Evolutionary conservation across 1,140 invertebrate genomes (phyloP).

Genomic region (Lordiphosa stackelbergi): DNA sequence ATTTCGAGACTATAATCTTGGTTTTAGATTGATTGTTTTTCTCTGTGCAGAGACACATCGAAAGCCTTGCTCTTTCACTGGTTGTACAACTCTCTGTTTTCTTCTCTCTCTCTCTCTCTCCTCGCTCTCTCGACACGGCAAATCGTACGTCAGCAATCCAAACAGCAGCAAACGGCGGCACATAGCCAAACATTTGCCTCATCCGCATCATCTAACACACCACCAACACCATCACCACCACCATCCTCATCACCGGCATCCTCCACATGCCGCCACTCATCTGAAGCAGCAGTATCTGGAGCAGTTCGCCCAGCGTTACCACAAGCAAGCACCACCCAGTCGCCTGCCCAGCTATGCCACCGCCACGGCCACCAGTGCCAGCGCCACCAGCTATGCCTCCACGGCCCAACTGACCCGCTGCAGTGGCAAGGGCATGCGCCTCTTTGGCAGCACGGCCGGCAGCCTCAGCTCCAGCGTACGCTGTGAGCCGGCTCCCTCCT

Average conservation of each 20-base stretch:
- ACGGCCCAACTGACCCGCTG: constrained; percentile 56
- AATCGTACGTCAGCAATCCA: constrained; percentile 68
- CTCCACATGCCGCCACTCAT: constrained; percentile 9
- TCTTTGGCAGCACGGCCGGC: constrained; percentile 35
- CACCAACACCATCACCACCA: constrained; percentile 35
- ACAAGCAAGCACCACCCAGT: constrained; percentile 13
- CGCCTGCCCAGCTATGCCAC: constrained; percentile 61
- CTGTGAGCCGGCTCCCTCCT: constrained; percentile 80
- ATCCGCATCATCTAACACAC: constrained; percentile 39
- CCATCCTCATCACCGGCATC: constrained; percentile 23
- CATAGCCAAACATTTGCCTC: constrained; percentile 73
- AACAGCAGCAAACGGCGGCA: constrained; percentile 76
- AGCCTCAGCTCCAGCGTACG: constrained; percentile 49
- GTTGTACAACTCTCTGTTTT: constrained; percentile 71
- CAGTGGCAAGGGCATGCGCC: constrained; percentile 29
- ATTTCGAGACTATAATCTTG: too few species aligned
- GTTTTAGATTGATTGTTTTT: too few species aligned
- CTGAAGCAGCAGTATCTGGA: constrained; percentile 7
- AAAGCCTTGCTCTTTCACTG: constrained; percentile 68
- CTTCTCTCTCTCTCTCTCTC: constrained; percentile 41
- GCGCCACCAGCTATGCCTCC: constrained; percentile 48
- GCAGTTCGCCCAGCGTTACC: constrained; percentile 12
- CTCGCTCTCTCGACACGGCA: constrained; percentile 30
- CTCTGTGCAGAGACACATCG: constrained; percentile 20
- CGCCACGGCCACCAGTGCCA: constrained; percentile 61